Base-by-base conservation (phyloP, 2,888 invertebrate genomes). In the Drosophila anomelani region DNA sequence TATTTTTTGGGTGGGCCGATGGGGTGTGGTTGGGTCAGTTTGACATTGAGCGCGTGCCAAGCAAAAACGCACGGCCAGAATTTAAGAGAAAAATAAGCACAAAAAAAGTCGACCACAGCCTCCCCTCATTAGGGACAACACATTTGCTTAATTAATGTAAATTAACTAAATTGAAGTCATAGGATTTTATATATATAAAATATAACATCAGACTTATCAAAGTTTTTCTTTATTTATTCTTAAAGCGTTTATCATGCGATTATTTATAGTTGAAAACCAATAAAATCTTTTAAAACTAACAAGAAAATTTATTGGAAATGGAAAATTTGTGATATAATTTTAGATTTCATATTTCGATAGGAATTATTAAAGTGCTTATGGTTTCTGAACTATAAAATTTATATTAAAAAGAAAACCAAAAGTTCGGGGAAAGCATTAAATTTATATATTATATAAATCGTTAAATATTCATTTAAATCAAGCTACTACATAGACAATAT, bases 41-140 rank as follows among this genome's bases (percentile, higher is more conserved):
- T 76, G 80, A 62, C 81, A 82, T 85, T 85, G 81, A 80, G 74
- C 73, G 73, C 68, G 80, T 80, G 80, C 80, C 80, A 82, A 71
- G 56, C 71, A 70, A 36, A 49, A 63, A 63, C 63, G 64, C 67
- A 64, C 66, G 20, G 55, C 63, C 57, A 46, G 51, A 39, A 38
- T 34, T 29, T 10, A 2, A 44, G 13, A 53, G 49, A 54, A 55
- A 17, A 34, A 12, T 4, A 34, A 34, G 34, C 32, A 10, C 46
- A 20, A 4, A 39, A 15, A 44, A 17, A 13, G 0, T 26, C 39
- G 12, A 54, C 49, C 46, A 12, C 47, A 41, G 67, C 67, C 67
- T 56, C 41, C 41, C 26, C 66, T 68, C 67, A 67, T 68, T 68
- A 68, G 67, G 67, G 47, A 41, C 36, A 67, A 49, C 58, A 41